Conservation (phyloP, 2,113 vertebrate species). For the Amphiprion percula region DNA sequence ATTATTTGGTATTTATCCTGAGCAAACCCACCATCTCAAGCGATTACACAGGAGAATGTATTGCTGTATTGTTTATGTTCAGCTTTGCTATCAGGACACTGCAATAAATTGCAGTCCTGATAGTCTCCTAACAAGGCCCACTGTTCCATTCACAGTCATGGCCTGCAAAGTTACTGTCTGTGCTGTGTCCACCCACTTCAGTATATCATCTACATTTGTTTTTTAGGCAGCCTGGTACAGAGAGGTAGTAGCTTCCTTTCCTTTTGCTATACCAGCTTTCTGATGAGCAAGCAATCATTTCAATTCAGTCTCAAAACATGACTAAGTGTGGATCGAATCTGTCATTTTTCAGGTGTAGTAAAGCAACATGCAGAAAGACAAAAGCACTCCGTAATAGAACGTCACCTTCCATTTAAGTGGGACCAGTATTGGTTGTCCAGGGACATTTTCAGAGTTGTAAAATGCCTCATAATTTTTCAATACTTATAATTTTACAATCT, state of each 20-base stretch:
- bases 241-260: not conserved
- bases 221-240: not conserved
- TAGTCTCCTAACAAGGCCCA: constrained; percentile 31
- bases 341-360: too few species aligned
- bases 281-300: constrained; percentile 9
- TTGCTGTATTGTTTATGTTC: constrained; percentile 16
- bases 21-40: constrained; percentile 11
- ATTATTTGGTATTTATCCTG: constrained; percentile 22
- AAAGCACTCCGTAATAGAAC: too few species aligned
- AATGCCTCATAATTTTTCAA: too few species aligned
- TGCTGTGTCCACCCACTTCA: constrained; percentile 26
- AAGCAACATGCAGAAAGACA: too few species aligned
- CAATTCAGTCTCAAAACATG: not conserved
- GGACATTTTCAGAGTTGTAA: too few species aligned
- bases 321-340: not conserved
- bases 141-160: constrained; percentile 26
- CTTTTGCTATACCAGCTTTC: not conserved
- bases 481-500: too few species aligned
- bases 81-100: constrained; percentile 17
- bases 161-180: not conserved
- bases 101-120: constrained; percentile 44
- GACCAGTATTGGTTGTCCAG: too few species aligned
- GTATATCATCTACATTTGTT: constrained; percentile 15
- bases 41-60: not conserved
- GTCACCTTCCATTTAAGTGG: too few species aligned